Percentiles rank a stretch among this genome's conserved stretches.
These are phyloP conservation scores for Myiotriccus ornatus DNA, from an alignment of 2,797 vertebrate genomes.

Conservation along the genomic window DNA sequence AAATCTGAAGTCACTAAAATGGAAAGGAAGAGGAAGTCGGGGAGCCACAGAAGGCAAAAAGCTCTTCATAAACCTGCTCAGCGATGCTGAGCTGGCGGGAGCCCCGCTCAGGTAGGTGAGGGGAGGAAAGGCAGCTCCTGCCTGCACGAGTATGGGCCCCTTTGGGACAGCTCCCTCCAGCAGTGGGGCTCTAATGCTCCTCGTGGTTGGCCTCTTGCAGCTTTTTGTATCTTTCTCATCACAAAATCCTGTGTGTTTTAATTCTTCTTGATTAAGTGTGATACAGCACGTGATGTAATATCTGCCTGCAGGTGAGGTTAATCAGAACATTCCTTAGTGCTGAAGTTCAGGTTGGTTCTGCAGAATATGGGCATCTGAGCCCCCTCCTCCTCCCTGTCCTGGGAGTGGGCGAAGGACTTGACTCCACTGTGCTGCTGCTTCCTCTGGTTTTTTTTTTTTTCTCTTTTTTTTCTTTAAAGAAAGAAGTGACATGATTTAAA, in stretches of 20 bases:
- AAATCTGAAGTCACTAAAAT: neutral
- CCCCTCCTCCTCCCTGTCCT: neutral
- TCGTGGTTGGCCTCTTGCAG: rapidly evolving
- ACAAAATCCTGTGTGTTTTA: rapidly evolving
- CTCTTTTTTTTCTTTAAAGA: neutral
- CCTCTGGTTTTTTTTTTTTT: neutral
- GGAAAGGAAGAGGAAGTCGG: neutral
- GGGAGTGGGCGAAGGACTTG: neutral
- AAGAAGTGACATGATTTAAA: neutral
- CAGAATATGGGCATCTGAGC: neutral
- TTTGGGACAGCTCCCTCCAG: neutral
- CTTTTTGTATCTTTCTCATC: neutral
- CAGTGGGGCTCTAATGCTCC: rapidly evolving
- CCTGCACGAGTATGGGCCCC: rapidly evolving
- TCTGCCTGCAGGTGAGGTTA: neutral
- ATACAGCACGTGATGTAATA: neutral
- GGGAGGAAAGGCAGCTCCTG: neutral
- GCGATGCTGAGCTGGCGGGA: neutral
- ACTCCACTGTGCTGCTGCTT: neutral
- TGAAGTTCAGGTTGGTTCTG: neutral
- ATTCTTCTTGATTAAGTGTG: neutral
- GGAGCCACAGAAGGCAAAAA: neutral
- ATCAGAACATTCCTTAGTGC: neutral
- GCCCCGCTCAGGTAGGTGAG: neutral
- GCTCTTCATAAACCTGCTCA: neutral